Evolutionary conservation across 2,113 vertebrate genomes (phyloP).

Genomic region (Symphodus melops): DNA sequence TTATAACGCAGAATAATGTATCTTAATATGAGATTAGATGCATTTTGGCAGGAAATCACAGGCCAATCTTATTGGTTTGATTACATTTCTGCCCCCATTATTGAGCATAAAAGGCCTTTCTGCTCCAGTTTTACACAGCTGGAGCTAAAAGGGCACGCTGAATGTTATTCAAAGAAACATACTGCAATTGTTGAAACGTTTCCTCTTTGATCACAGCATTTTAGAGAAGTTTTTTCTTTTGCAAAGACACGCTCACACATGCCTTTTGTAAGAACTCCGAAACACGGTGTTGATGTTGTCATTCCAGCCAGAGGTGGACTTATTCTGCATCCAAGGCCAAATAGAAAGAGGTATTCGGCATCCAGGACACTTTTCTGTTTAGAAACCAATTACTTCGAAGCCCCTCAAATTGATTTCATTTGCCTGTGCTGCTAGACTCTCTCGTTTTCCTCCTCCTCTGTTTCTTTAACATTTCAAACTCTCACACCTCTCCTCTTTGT

Average conservation of each 20-base stretch:
- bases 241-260: constrained; percentile 5
- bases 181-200: constrained; percentile 10
- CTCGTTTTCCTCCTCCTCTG: constrained; percentile 10
- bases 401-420: constrained; percentile 82
- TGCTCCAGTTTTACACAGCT: constrained; percentile 38
- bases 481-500: constrained; percentile 13
- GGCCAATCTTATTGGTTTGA: constrained; percentile 67
- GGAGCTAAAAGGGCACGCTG: constrained; percentile 24
- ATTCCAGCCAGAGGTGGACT: constrained; percentile 51
- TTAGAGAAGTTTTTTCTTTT: constrained; percentile 25
- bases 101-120: constrained; percentile 50
- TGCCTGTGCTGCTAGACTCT: constrained; percentile 51
- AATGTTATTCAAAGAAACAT: constrained; percentile 39
- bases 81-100: constrained; percentile 61
- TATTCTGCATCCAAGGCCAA: constrained; percentile 45
- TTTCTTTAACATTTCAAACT: constrained; percentile 45
- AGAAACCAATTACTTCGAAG: constrained; percentile 79
- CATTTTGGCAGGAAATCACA: constrained; percentile 68
- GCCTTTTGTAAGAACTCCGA: constrained; percentile 21
- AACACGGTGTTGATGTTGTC: constrained; percentile 64
- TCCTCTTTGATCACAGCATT: constrained; percentile 35
- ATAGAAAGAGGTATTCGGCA: constrained; percentile 66
- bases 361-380: constrained; percentile 77
- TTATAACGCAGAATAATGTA: constrained; percentile 77
- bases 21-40: constrained; percentile 77